Conservation (phyloP, 1,140 invertebrate species). For the Augochlora pura region DNA sequence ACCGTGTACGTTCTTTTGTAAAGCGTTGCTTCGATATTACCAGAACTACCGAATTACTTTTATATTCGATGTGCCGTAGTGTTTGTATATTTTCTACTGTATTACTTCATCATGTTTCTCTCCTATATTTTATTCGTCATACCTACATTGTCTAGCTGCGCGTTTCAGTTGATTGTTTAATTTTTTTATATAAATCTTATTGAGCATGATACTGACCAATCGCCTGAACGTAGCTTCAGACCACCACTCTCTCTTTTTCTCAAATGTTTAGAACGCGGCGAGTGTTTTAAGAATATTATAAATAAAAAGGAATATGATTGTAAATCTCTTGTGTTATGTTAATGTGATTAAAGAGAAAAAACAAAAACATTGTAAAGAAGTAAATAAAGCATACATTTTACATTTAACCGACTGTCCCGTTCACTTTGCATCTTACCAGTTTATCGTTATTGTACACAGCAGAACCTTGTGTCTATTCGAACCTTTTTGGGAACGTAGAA, state of each 20-base stretch:
- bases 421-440: too few relatives aligned
- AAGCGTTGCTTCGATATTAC: conserved; percentile 67
- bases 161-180: conserved; percentile 17
- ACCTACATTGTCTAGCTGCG: conserved; percentile 20
- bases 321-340: conserved; percentile 79
- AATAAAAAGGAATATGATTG: conserved; percentile 75
- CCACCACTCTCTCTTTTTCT: conserved; percentile 77
- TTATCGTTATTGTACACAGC: too few relatives aligned
- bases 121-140: conserved; percentile 12
- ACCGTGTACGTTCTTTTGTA: conserved; percentile 16
- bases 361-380: conserved; percentile 78
- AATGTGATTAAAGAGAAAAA: conserved; percentile 74
- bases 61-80: conserved; percentile 58
- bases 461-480: too few relatives aligned
- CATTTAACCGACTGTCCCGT: conserved; percentile 63
- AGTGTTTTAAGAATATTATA: conserved; percentile 78
- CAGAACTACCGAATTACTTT: conserved; percentile 68
- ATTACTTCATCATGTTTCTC: too few relatives aligned
- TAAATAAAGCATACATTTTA: conserved; percentile 81
- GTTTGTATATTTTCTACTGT: conserved; percentile 18
- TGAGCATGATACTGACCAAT: conserved; percentile 77
- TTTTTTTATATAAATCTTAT: conserved; percentile 54
- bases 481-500: too few relatives aligned
- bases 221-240: conserved; percentile 76
- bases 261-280: conserved; percentile 73